These are phyloP conservation scores for Distichodus sexfasciatus DNA, from an alignment of 2,797 vertebrate species.

Conservation along the genomic window DNA sequence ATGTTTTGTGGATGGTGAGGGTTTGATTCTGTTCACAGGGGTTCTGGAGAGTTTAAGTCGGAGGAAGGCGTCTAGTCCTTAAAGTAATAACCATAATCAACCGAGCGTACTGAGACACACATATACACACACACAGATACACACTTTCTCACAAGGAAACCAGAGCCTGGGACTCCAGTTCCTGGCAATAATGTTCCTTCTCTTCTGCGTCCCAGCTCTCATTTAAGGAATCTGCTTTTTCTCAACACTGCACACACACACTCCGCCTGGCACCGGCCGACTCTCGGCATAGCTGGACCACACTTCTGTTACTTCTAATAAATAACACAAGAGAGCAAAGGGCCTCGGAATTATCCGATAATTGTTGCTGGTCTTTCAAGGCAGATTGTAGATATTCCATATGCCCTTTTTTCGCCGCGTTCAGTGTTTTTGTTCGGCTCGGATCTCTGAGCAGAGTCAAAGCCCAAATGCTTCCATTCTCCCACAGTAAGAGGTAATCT, in stretches of 20 bases:
- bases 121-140: neutral
- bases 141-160: neutral
- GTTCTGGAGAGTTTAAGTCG: constrained; percentile 28
- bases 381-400: constrained; percentile 34
- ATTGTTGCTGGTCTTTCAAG: constrained; percentile 38
- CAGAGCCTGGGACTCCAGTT: constrained; percentile 3
- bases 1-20: constrained; percentile 43
- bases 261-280: constrained; percentile 22
- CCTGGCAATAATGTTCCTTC: constrained; percentile 44
- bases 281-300: constrained; percentile 21
- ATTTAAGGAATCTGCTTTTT: constrained; percentile 41
- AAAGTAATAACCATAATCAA: constrained; percentile 29
- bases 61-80: constrained; percentile 19
- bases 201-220: constrained; percentile 30
- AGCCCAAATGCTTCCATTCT: constrained; percentile 28
- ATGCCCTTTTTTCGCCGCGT: constrained; percentile 8
- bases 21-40: neutral
- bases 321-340: constrained; percentile 37
- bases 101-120: neutral
- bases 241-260: constrained; percentile 22
- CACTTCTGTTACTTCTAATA: constrained; percentile 31
- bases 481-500: constrained; percentile 33
- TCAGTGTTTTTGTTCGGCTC: constrained; percentile 9
- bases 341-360: constrained; percentile 38
- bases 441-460: constrained; percentile 8